Evolutionary conservation across 2,797 vertebrate species (phyloP).

Genomic region (Sebastes dallii): DNA sequence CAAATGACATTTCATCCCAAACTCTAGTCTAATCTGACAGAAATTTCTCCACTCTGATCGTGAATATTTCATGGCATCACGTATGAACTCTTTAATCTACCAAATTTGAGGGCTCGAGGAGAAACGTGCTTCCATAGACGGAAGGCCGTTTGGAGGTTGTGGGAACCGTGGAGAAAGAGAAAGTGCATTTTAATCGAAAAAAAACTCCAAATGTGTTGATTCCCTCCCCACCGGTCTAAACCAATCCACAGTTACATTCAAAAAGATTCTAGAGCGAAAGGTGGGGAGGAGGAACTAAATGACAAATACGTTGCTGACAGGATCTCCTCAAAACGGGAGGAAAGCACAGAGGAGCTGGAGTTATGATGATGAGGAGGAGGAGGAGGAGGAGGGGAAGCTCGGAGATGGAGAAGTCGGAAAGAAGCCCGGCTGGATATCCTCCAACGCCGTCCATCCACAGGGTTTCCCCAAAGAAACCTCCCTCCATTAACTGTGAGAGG

Average conservation of each 20-base stretch:
- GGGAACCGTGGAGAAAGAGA: slow-evolving; percentile 4
- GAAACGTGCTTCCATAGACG: neutral
- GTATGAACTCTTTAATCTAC: neutral
- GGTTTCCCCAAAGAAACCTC: neutral
- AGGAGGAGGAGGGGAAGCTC: slow-evolving; percentile 72
- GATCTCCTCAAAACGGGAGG: neutral
- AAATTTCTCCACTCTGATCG: neutral
- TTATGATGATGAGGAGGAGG: slow-evolving; percentile 49
- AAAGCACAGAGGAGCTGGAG: neutral
- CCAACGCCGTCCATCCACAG: neutral
- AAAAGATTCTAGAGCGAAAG: slow-evolving; percentile 13
- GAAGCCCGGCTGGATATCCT: slow-evolving; percentile 60
- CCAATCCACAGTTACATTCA: slow-evolving; percentile 51
- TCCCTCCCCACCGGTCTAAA: slow-evolving; percentile 4
- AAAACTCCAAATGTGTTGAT: neutral
- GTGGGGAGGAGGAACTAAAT: neutral
- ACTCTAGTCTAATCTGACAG: slow-evolving; percentile 40
- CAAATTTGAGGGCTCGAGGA: neutral
- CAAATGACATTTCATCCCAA: slow-evolving; percentile 76
- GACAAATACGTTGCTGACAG: neutral
- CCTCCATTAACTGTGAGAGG: slow-evolving; percentile 93
- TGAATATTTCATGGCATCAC: neutral
- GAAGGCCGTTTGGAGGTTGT: neutral
- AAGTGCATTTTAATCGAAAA: slow-evolving; percentile 25
- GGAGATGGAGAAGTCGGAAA: slow-evolving; percentile 75